Base-by-base conservation (phyloP, 2,888 invertebrate genomes). In the Harpalus rubripes region DNA sequence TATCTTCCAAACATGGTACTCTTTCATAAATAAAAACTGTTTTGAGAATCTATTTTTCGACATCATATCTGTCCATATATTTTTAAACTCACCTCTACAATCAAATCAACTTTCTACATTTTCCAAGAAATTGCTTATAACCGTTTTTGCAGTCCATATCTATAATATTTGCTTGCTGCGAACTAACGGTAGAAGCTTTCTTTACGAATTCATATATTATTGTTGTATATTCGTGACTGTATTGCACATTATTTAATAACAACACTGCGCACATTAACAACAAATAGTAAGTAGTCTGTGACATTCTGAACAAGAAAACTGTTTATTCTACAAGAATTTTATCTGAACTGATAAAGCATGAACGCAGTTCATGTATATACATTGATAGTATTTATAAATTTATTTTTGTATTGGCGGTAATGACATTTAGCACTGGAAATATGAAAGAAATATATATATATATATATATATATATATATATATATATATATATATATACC, bases 91-190 rank as follows among this genome's bases (percentile, higher is more conserved):
- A 63, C 63, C 63, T 22, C 6, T 12, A 2, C 16, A 22, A 22
- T 63, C 63, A 63, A 8, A 63, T 22, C 8, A 63, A 22, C 22
- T 22, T 63, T 12, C 63, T 63, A 63, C 44, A 52, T 52, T 52
- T 52, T 52, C 44, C 44, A 8, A 52, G 12, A 10, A 12, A 52
- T 2, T 52, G 12, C 12, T 52, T 52, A 52, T 12, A 52, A 52
- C 44, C 44, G 1, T 52, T 12, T 1, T 12, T 52, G 12, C 44
- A 52, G 12, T 52, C 44, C 12, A 52, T 12, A 12, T 52, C 44
- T 52, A 52, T 52, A 52, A 52, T 52, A 52, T 52, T 52, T 6
- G 10, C 44, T 12, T 52, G 44, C 10, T 52, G 44, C 8, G 12
- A 12, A 12, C 44, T 52, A 52, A 12, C 44, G 12, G 44, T 52